phyloP scores from a whole-genome alignment of 2,797 vertebrate genomes.

The Fringilla coelebs region DNA sequence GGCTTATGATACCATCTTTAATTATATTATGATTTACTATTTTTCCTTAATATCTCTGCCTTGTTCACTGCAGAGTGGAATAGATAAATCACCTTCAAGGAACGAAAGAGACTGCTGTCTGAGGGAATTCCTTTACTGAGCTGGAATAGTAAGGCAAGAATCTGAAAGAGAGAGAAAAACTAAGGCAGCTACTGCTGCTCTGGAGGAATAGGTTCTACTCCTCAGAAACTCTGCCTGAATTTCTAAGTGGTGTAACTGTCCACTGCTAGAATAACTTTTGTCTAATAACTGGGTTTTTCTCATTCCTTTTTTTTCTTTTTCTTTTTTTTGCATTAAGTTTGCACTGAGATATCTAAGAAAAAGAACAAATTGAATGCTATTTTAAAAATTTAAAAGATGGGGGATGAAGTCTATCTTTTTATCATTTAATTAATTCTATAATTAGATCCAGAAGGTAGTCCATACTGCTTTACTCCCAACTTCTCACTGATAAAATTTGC shows the following conservation, averaged over 20 bases:
- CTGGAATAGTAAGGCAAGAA: neutral
- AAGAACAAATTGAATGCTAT: neutral
- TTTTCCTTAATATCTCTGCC: neutral
- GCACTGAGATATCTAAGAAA: neutral
- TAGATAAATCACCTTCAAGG: neutral
- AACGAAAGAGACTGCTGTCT: neutral
- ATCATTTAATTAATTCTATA: neutral
- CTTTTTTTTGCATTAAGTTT: neutral
- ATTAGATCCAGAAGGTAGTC: neutral
- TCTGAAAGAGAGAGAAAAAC: neutral
- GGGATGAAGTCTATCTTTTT: neutral
- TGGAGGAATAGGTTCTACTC: neutral
- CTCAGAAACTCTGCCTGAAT: neutral
- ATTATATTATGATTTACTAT: neutral
- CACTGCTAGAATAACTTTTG: neutral
- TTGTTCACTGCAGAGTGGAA: neutral
- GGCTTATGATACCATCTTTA: neutral
- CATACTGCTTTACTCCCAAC: neutral
- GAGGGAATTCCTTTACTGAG: neutral
- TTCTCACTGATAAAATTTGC: neutral
- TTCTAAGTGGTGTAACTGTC: neutral
- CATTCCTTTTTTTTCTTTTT: neutral
- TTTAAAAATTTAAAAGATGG: neutral
- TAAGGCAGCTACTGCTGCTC: neutral
- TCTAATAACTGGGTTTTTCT: neutral